phyloP scores from a whole-genome alignment of 2,888 invertebrate species.

The Drosophila austrosaltans region DNA sequence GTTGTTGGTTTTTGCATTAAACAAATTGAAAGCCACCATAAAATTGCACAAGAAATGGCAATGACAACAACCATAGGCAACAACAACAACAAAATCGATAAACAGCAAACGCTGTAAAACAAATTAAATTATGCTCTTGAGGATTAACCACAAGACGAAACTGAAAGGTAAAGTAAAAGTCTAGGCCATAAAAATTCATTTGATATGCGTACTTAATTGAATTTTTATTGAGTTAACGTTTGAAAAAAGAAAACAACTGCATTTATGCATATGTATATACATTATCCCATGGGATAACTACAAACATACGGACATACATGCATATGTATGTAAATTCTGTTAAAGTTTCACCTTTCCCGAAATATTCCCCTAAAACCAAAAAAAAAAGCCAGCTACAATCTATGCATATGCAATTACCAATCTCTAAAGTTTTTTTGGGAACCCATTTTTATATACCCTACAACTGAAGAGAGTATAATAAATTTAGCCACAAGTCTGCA shows the following conservation, averaged over 20 bases:
- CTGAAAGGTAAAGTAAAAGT: constrained; percentile 64
- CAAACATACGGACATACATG: neutral
- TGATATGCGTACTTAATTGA: constrained; percentile 66
- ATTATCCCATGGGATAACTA: constrained; percentile 19
- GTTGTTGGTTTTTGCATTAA: constrained; percentile 47
- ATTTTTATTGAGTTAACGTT: constrained; percentile 43
- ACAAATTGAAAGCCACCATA: constrained; percentile 63
- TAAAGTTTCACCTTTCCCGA: neutral
- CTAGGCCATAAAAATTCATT: constrained; percentile 53
- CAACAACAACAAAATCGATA: constrained; percentile 40
- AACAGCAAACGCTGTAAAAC: constrained; percentile 57
- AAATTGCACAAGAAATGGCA: constrained; percentile 45
- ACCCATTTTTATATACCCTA: constrained; percentile 7
- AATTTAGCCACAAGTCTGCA: too few relatives aligned
- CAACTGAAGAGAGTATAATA: neutral
- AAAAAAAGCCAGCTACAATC: neutral
- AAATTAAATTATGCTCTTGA: constrained; percentile 64
- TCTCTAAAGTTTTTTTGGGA: constrained; percentile 1
- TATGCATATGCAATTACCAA: constrained; percentile 31
- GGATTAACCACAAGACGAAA: constrained; percentile 34
- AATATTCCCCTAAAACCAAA: neutral
- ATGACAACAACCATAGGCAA: neutral
- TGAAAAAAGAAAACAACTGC: constrained; percentile 37
- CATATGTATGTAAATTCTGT: neutral
- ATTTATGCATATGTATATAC: constrained; percentile 1